phyloP scores from a whole-genome alignment of 1,140 invertebrate species.

The Asobara japonica region DNA sequence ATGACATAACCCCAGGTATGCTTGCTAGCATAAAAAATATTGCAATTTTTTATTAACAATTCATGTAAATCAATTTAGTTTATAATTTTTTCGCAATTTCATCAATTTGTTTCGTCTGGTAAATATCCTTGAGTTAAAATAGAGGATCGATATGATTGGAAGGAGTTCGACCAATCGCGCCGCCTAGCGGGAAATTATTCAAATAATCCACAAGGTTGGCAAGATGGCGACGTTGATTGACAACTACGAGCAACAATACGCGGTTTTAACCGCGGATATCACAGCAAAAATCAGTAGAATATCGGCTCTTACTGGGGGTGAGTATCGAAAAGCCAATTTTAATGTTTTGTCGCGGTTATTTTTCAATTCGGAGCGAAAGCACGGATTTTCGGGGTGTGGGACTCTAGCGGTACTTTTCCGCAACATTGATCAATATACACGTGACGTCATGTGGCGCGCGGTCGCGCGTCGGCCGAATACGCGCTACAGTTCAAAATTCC shows the following conservation, averaged over 20 bases:
- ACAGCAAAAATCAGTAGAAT: constrained; percentile 83
- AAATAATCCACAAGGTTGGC: too few relatives aligned
- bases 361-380: neutral
- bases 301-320: constrained; percentile 60
- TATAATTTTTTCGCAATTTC: too few relatives aligned
- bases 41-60: too few relatives aligned
- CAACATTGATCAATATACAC: constrained; percentile 46
- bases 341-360: neutral
- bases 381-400: constrained; percentile 12
- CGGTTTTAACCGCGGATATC: constrained; percentile 82
- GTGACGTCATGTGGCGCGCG: constrained; percentile 46
- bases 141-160: too few relatives aligned
- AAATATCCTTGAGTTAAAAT: too few relatives aligned
- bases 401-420: constrained; percentile 23
- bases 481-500: too few relatives aligned
- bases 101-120: too few relatives aligned
- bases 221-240: constrained; percentile 79
- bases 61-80: too few relatives aligned
- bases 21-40: too few relatives aligned
- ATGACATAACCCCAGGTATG: too few relatives aligned
- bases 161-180: too few relatives aligned
- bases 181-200: constrained; percentile 12
- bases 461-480: neutral
- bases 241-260: constrained; percentile 87
- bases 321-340: constrained; percentile 39